phyloP scores from a whole-genome alignment of 2,797 vertebrate genomes.

The Sphenodon punctatus region DNA sequence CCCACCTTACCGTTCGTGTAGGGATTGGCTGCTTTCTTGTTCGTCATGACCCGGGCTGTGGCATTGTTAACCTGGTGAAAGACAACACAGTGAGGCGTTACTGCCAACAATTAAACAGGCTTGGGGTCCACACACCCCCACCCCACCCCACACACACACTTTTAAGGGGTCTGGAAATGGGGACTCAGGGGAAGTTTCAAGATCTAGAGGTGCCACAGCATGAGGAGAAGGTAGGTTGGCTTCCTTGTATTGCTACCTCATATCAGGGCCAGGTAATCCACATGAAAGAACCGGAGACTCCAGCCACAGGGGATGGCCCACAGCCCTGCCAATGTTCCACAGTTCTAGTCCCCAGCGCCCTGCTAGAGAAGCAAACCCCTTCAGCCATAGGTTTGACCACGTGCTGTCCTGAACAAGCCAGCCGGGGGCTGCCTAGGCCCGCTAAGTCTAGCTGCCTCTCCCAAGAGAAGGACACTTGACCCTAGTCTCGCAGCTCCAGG shows the following conservation, averaged over 20 bases:
- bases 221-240: no score
- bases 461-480: no score
- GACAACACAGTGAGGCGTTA: slow-evolving; percentile 23
- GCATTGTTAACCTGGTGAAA: slow-evolving; percentile 92
- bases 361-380: background rate
- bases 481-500: no score
- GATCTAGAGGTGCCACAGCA: background rate
- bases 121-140: background rate
- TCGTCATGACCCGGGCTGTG: slow-evolving; percentile 94
- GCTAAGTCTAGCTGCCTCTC: no score
- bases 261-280: background rate
- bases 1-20: slow-evolving; percentile 87
- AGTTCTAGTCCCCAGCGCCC: background rate
- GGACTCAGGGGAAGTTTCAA: background rate
- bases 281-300: background rate
- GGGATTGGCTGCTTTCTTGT: slow-evolving; percentile 92
- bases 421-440: no score
- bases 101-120: accelerated
- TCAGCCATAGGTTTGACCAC: no score
- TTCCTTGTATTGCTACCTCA: background rate
- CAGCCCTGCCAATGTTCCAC: background rate
- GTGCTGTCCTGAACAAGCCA: no score
- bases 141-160: background rate
- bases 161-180: background rate
- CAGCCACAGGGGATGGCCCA: background rate